Base-by-base conservation (phyloP, 2,888 invertebrate genomes). In the Alviniconcha strummeri region DNA sequence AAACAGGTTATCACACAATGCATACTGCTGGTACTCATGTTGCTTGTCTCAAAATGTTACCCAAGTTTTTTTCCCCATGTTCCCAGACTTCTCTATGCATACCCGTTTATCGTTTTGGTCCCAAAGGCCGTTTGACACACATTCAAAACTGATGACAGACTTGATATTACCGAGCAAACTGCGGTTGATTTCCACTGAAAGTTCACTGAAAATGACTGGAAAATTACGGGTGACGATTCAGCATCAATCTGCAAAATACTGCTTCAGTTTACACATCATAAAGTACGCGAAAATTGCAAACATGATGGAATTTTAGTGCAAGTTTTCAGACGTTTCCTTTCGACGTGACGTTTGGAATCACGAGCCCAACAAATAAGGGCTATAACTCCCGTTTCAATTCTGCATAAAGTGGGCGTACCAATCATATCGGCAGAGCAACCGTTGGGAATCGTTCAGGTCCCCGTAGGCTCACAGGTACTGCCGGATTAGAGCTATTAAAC, bases 261-360 rank as follows among this genome's bases (percentile, higher is more conserved):
- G 17, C 19, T 71, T 17, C 71, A 17, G n/a, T 11, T 17, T 17
- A 71, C 71, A 8, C 19, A 71, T n/a, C 13, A 71, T 11, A 71
- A 71, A 71, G 17, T 19, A 7, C 71, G 13, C 7, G 8, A n/a
- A 71, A 71, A 71, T 71, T 19, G 71, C 8, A 71, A 71, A 71
- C 17, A 71, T 71, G 13, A 71, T 19, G 8, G n/a, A 71, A n/a
- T 71, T n/a, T 17, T n/a, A 19, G 17, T 17, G 17, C 71, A n/a
- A 19, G n/a, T 71, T 71, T 19, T 19, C 36, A 80, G 69, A 64
- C 80, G 80, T 80, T 80, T 80, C 36, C 36, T 69, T 69, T 67
- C 54, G 52, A 78, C 19, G 69, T 80, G 80, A 80, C 80, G 80
- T 80, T 80, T 80, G 17, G 69, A n/a, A 80, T 67, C 80, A 56